phyloP scores from a whole-genome alignment of 2,113 vertebrate genomes.

The Mustela nigripes region DNA sequence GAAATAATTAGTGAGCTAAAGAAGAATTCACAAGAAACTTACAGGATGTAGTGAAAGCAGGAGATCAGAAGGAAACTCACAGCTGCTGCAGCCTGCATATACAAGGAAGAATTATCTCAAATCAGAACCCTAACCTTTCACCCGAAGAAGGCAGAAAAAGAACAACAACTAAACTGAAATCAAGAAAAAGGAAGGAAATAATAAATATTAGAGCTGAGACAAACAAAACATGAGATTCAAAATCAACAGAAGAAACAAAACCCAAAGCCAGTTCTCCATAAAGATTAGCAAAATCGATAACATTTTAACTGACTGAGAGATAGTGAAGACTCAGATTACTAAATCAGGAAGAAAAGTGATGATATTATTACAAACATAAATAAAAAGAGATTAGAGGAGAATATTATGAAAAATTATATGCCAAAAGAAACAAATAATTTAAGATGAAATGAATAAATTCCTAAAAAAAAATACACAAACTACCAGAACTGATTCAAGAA shows the following conservation, averaged over 20 bases:
- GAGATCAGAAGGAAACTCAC: neutral
- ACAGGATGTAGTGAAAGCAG: neutral
- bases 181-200: neutral
- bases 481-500: neutral
- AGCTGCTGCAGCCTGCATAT: neutral
- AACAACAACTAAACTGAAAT: neutral
- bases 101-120: neutral
- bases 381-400: neutral
- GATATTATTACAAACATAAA: neutral
- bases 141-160: neutral
- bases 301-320: neutral
- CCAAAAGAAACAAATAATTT: neutral
- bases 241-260: neutral
- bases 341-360: neutral
- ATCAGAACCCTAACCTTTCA: neutral
- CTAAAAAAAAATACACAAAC: neutral
- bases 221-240: neutral
- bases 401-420: neutral
- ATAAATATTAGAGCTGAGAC: neutral
- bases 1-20: neutral
- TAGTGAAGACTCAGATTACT: neutral
- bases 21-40: neutral
- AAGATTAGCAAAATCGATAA: neutral
- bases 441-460: neutral
- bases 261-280: neutral